Evolutionary conservation across 2,113 vertebrate genomes (phyloP).

Genomic region (Platycercus adscitus): DNA sequence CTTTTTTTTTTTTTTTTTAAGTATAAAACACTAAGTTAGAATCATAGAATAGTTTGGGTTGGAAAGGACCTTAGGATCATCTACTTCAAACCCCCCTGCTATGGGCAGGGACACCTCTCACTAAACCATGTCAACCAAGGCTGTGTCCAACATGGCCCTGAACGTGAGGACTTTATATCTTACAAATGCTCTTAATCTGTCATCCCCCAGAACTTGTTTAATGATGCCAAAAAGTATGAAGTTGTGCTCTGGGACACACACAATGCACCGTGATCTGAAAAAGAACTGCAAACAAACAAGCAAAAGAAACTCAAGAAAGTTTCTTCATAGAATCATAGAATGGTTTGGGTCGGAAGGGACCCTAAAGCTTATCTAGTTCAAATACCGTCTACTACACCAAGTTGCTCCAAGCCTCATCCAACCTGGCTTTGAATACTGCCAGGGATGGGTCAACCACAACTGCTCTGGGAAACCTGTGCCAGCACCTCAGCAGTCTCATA

Average conservation of each 20-base stretch:
- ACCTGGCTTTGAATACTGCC: neutral
- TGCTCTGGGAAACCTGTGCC: neutral
- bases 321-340: neutral
- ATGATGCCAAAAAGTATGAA: neutral
- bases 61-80: too few species aligned
- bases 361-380: neutral
- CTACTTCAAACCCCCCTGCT: too few species aligned
- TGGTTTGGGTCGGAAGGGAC: neutral
- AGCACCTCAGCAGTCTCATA: neutral
- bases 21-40: neutral
- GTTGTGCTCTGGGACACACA: neutral
- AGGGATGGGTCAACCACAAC: neutral
- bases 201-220: neutral
- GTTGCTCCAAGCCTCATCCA: neutral
- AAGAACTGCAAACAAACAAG: neutral
- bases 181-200: neutral
- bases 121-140: too few species aligned
- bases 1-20: fast-evolving
- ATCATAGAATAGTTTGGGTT: too few species aligned
- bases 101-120: too few species aligned
- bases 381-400: neutral
- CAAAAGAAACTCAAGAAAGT: neutral
- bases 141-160: too few species aligned
- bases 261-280: neutral
- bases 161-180: neutral